phyloP scores from a whole-genome alignment of 1,140 invertebrate genomes.

The Harpegnathos saltator region DNA sequence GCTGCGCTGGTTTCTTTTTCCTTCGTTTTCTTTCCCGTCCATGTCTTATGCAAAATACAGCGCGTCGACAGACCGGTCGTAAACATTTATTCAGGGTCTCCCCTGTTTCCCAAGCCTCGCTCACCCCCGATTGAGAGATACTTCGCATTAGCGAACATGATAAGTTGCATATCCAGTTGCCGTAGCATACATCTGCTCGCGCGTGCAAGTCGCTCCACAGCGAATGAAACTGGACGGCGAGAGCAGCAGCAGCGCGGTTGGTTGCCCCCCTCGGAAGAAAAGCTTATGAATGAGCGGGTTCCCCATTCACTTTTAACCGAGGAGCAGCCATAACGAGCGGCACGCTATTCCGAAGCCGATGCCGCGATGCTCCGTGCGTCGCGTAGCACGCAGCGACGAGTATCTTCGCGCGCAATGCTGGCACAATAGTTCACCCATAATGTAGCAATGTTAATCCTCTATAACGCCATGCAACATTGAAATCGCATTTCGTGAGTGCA shows the following conservation, averaged over 20 bases:
- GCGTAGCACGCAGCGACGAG: not conserved
- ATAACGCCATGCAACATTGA: too few species aligned
- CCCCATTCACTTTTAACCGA: slow-evolving; percentile 84
- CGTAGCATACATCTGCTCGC: slow-evolving; percentile 17
- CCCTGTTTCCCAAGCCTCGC: slow-evolving; percentile 17
- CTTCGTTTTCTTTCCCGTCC: not conserved
- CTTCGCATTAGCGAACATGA: not conserved
- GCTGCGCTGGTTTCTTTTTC: not conserved
- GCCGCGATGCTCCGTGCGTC: slow-evolving; percentile 20
- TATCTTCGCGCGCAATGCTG: not conserved
- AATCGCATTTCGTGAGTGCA: too few species aligned
- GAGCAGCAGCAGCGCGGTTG: slow-evolving; percentile 24
- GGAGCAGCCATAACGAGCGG: slow-evolving; percentile 69
- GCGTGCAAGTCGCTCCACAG: slow-evolving; percentile 9
- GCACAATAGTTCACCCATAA: not conserved
- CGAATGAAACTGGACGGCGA: slow-evolving; percentile 68
- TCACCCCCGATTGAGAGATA: slow-evolving; percentile 14
- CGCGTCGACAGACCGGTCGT: not conserved
- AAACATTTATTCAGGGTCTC: slow-evolving; percentile 21
- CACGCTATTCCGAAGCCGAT: slow-evolving; percentile 13
- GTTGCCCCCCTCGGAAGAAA: slow-evolving; percentile 78
- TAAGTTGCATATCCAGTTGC: slow-evolving; percentile 52
- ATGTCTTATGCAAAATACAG: not conserved
- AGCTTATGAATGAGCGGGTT: slow-evolving; percentile 84
- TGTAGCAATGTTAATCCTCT: not conserved